Evolutionary conservation across 2,888 invertebrate species (phyloP).

Genomic region (Eledone cirrhosa): DNA sequence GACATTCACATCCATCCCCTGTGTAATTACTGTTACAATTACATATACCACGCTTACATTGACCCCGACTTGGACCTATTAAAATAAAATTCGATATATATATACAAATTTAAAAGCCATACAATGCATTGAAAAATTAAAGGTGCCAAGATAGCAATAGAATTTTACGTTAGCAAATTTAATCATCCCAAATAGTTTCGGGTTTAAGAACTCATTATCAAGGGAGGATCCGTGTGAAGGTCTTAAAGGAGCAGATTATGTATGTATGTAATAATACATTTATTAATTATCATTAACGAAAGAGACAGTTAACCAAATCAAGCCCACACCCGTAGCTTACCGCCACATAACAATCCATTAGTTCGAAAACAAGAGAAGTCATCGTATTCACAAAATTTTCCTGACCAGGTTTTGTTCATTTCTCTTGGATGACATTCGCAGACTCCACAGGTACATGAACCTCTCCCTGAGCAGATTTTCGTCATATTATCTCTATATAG

Average conservation of each 20-base stretch:
- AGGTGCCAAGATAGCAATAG: background rate
- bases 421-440: background rate
- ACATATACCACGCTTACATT: background rate
- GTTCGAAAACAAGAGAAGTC: constrained; percentile 21
- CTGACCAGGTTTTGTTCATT: background rate
- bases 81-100: no score
- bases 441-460: constrained; percentile 10
- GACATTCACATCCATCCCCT: constrained; percentile 22
- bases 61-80: background rate
- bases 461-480: constrained; percentile 4
- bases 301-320: background rate
- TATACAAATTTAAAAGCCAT: no score
- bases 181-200: no score
- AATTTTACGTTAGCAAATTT: no score
- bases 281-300: no score
- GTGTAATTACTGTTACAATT: background rate
- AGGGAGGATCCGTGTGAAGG: no score
- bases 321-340: background rate
- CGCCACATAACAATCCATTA: background rate
- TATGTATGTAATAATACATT: no score
- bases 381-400: constrained; percentile 18
- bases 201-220: no score
- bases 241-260: no score
- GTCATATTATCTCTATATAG: background rate
- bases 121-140: background rate